These are phyloP conservation scores for Daboia siamensis DNA, from an alignment of 2,113 vertebrate genomes.

Conservation along the genomic window DNA sequence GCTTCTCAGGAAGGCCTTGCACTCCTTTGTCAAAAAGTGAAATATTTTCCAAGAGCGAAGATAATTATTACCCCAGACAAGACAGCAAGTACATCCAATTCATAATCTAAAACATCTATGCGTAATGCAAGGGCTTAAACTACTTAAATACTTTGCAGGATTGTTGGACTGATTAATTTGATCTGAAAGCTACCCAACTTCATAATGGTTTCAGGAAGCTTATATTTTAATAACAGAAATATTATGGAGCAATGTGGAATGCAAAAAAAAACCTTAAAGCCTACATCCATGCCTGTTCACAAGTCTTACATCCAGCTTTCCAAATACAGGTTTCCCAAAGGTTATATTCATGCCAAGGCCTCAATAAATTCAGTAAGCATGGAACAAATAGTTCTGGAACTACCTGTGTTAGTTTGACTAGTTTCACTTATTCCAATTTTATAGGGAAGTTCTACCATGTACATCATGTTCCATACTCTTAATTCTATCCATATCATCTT, in stretches of 20 bases:
- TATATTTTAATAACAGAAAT: background rate
- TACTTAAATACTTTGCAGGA: background rate
- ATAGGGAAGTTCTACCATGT: background rate
- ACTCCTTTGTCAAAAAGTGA: background rate
- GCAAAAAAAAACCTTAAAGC: background rate
- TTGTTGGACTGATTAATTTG: background rate
- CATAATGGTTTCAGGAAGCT: background rate
- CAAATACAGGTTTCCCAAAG: background rate
- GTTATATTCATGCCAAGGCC: background rate
- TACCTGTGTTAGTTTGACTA: background rate
- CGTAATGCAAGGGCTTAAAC: background rate
- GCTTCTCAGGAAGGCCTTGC: background rate
- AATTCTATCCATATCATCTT: background rate
- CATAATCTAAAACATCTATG: background rate
- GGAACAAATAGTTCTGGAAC: background rate
- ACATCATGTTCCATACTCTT: background rate
- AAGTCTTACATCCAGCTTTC: background rate
- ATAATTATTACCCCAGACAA: background rate
- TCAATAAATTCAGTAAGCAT: background rate
- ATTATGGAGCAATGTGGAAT: background rate
- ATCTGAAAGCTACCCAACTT: background rate
- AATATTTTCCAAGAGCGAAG: background rate
- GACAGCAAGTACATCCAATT: background rate
- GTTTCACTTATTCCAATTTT: background rate
- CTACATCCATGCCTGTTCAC: background rate